Evolutionary conservation across 2,113 vertebrate genomes (phyloP), one percentile per base, ranked within the genome.

Genomic region (Pygoscelis antarcticus): DNA sequence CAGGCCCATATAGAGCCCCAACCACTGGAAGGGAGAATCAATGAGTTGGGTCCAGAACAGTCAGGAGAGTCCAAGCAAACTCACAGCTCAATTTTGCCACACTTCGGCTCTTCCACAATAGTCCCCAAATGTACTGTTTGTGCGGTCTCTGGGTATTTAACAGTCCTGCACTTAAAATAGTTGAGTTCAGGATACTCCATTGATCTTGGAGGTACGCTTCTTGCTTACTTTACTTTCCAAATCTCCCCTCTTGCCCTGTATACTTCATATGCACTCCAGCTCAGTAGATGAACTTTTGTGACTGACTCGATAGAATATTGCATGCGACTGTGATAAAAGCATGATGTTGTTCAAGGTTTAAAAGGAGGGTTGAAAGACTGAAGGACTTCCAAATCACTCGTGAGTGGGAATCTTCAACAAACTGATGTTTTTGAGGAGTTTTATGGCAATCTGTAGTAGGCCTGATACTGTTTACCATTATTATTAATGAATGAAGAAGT

Each of bases 21-120:
- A 0, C 20, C 16, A 30, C 34, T 38, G 21, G 34, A 51, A 62
- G 25, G n/a, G 25, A 44, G 9, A 44, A 52, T 36, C 51, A 3
- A 0, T 26, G 13, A 54, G 10, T 54, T 30, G 9, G 7, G 29
- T 86, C 36, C 23, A 23, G 27, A 83, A 9, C 6, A 44, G 38
- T 55, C 44, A 51, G 55, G 51, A 77, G 27, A 70, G 16, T 19
- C 36, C 15, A 36, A 30, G 61, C 2, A 9, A 87, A 18, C 36
- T 72, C 26, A 11, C 6, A 87, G 38, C 32, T 90, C 29, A 32
- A 2, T 68, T 87, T 82, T 75, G 38, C 54, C 1, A 2, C 5
- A 1, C 1, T 3, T 30, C 8, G 21, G 5, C 23, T 89, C 34
- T 77, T 93, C 44, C 6, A 7, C 7, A 3, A 0, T 40, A 57